A percentile compares a stretch with the other conserved stretches of the same genome.
Conservation (phyloP, 2,113 vertebrate species). For the Menidia beryllina region DNA sequence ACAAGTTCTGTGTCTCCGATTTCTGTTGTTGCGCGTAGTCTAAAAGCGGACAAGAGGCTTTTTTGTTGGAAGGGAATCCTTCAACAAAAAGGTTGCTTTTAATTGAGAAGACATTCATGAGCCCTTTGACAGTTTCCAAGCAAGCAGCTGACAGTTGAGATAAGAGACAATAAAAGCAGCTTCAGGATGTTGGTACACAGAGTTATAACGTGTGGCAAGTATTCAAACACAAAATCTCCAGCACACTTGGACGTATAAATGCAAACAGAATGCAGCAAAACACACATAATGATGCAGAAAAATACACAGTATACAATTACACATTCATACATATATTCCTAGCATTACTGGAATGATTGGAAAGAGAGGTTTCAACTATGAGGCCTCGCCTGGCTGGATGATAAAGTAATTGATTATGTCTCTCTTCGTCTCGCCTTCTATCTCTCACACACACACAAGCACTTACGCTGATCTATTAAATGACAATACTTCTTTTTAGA, state of each 20-base stretch:
- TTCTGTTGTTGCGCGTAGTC: conserved; percentile 52
- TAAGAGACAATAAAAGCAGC: conserved; percentile 44
- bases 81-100: conserved; percentile 63
- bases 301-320: conserved; percentile 9
- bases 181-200: conserved; percentile 51
- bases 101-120: conserved; percentile 67
- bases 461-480: conserved; percentile 24
- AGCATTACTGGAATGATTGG: conserved; percentile 47
- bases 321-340: conserved; percentile 20
- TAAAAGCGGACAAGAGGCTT: conserved; percentile 56
- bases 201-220: conserved; percentile 56
- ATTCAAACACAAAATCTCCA: conserved; percentile 34
- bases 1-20: conserved; percentile 42
- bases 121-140: conserved; percentile 65
- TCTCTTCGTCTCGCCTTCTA: not conserved
- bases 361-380: conserved; percentile 26
- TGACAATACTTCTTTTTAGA: conserved; percentile 72
- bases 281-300: conserved; percentile 4
- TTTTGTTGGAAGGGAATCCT: conserved; percentile 52
- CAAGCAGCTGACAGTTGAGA: conserved; percentile 43
- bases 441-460: not conserved
- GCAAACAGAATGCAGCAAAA: not conserved
- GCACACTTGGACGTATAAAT: not conserved
- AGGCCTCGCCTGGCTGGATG: conserved; percentile 52
- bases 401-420: conserved; percentile 60